Conservation (phyloP, 1,140 invertebrate species). For the Brachionus rubens region DNA sequence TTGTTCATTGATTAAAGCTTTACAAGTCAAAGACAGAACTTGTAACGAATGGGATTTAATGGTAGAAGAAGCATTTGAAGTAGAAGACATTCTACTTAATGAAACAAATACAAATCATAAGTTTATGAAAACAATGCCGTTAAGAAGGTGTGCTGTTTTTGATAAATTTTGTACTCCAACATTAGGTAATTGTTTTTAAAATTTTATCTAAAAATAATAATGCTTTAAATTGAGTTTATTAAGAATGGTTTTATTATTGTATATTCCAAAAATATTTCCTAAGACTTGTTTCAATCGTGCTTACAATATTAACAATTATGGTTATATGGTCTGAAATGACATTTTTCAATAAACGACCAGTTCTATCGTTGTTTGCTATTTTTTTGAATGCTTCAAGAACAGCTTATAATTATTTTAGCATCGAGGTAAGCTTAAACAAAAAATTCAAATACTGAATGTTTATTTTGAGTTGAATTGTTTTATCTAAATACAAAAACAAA, state of each 20-base stretch:
- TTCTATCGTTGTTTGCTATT: slow-evolving; percentile 88
- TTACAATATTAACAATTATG: slow-evolving; percentile 75
- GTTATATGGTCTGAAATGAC: slow-evolving; percentile 98
- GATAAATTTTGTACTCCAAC: slow-evolving; percentile 47
- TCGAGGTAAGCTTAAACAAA: slow-evolving; percentile 72
- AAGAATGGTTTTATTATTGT: slow-evolving; percentile 93
- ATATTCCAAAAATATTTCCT: slow-evolving; percentile 71
- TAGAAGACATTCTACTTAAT: slow-evolving; percentile 84
- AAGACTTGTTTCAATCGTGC: slow-evolving; percentile 70
- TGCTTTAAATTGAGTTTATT: slow-evolving; percentile 54
- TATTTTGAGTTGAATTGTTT: no score
- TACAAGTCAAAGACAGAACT: slow-evolving; percentile 62
- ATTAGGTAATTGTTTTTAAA: slow-evolving; percentile 36
- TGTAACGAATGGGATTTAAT: slow-evolving; percentile 87
- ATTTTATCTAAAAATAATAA: neutral
- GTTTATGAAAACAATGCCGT: slow-evolving; percentile 75
- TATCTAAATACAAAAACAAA: no score
- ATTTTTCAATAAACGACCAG: slow-evolving; percentile 85
- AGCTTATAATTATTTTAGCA: slow-evolving; percentile 86
- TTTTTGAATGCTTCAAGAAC: slow-evolving; percentile 76
- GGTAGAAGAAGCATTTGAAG: slow-evolving; percentile 68
- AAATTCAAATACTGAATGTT: no score
- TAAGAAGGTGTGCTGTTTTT: slow-evolving; percentile 51
- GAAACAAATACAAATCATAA: slow-evolving; percentile 65
- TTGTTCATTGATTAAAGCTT: slow-evolving; percentile 64